Percentiles rank a stretch among this genome's conserved stretches.
Evolutionary conservation across 2,113 vertebrate species (phyloP).

Genomic region (Pithys albifrons): DNA sequence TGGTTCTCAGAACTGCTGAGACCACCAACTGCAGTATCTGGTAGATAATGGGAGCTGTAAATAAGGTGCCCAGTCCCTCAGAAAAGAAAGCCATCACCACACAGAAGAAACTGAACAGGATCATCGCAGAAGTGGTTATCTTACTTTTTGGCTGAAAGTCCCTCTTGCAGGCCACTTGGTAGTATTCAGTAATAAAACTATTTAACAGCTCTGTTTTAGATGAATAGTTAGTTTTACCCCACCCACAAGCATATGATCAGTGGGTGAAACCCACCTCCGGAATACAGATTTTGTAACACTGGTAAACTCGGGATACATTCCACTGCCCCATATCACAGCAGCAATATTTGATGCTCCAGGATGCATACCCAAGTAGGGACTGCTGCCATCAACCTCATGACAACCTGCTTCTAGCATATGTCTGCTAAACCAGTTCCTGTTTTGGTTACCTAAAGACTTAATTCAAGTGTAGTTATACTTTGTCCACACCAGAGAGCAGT

Average conservation of each 20-base stretch:
- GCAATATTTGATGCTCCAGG: not conserved
- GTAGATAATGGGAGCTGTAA: not conserved
- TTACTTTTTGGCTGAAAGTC: not conserved
- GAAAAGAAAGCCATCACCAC: not conserved
- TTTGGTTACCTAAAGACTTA: not conserved
- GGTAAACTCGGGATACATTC: not conserved
- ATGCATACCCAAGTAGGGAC: accelerated
- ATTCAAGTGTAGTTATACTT: not conserved
- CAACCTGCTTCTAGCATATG: not conserved
- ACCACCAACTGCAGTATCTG: not conserved
- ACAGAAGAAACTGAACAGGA: not conserved
- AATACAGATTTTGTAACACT: not conserved
- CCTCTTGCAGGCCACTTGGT: not conserved
- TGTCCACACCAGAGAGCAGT: not conserved
- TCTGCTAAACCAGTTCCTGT: not conserved
- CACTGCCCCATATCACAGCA: not conserved
- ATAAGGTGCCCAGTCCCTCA: not conserved
- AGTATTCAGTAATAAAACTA: not conserved
- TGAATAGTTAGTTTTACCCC: not conserved
- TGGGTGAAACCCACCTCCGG: not conserved
- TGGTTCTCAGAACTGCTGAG: not conserved
- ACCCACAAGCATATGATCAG: not conserved
- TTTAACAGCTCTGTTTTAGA: not conserved
- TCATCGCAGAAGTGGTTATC: not conserved
- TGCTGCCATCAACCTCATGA: not conserved